Evolutionary conservation across 2,113 vertebrate species (phyloP).

Genomic region (Coregonus clupeaformis): DNA sequence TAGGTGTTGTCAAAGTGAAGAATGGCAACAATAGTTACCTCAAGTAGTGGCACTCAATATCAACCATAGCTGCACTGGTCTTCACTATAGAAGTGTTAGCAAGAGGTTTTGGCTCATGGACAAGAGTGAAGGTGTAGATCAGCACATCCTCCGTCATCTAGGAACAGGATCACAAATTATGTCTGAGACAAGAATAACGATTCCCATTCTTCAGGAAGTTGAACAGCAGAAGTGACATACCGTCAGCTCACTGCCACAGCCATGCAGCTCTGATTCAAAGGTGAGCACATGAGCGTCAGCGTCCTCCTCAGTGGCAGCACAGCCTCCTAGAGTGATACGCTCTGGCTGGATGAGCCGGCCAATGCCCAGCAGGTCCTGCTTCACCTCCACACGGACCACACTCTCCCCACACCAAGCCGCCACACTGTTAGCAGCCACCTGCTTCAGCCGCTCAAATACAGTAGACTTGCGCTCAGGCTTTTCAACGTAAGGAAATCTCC

Average conservation of each 20-base stretch:
- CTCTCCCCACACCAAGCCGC: background rate
- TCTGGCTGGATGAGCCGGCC: background rate
- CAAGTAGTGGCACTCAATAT: too few species aligned
- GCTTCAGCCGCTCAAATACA: background rate
- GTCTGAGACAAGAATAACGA: background rate
- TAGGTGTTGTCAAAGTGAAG: background rate
- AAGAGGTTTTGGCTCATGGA: too few species aligned
- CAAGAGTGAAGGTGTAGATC: constrained; percentile 47
- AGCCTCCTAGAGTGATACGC: background rate
- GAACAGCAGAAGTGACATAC: background rate
- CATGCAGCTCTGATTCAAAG: background rate
- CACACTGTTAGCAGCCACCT: background rate
- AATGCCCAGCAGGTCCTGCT: background rate
- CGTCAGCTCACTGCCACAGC: background rate
- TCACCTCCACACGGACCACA: background rate
- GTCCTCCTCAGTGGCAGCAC: background rate
- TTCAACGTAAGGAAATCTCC: background rate
- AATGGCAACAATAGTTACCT: constrained; percentile 68
- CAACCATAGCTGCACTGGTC: too few species aligned
- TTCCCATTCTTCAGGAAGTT: background rate
- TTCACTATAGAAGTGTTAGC: too few species aligned
- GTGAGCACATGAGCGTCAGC: background rate
- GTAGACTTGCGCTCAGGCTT: background rate
- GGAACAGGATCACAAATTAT: constrained; percentile 1
- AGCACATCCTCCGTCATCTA: constrained; percentile 59